Conservation (phyloP, 2,113 vertebrate species). For the Benitochromis conjunctus region DNA sequence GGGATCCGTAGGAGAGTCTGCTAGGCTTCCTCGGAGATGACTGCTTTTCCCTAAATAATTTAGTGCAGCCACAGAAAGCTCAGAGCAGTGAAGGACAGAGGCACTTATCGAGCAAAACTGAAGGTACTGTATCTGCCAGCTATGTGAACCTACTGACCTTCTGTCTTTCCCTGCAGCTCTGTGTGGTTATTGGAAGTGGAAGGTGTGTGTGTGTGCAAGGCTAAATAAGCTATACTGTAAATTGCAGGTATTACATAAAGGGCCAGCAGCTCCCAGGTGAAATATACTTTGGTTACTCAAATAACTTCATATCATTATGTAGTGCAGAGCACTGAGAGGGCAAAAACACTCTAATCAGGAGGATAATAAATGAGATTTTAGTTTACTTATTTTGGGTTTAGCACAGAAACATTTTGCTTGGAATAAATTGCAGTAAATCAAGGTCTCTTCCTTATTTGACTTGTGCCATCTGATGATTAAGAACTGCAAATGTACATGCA, state of each 20-base stretch:
- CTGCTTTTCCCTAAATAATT: conserved; percentile 65
- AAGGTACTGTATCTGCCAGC: background rate
- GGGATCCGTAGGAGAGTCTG: conserved; percentile 32
- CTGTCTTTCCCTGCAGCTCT: background rate
- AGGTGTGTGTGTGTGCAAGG: background rate
- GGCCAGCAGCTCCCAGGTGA: background rate
- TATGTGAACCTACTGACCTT: conserved; percentile 7
- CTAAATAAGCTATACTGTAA: background rate
- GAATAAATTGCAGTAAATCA: background rate
- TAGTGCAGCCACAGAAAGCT: conserved; percentile 40
- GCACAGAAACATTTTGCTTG: background rate
- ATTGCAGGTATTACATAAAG: background rate
- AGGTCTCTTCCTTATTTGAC: background rate
- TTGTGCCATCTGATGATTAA: background rate
- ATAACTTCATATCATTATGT: background rate
- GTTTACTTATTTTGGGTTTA: background rate
- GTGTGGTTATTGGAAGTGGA: background rate
- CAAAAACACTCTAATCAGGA: background rate
- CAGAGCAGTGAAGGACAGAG: conserved; percentile 28
- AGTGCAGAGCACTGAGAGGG: background rate
- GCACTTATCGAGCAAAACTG: conserved; percentile 17
- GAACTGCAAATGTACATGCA: background rate
- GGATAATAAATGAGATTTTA: background rate
- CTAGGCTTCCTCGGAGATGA: conserved; percentile 42
- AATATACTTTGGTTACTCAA: background rate